Evolutionary conservation across 2,888 invertebrate genomes (phyloP).

Genomic region (Andrena chrysosceles): DNA sequence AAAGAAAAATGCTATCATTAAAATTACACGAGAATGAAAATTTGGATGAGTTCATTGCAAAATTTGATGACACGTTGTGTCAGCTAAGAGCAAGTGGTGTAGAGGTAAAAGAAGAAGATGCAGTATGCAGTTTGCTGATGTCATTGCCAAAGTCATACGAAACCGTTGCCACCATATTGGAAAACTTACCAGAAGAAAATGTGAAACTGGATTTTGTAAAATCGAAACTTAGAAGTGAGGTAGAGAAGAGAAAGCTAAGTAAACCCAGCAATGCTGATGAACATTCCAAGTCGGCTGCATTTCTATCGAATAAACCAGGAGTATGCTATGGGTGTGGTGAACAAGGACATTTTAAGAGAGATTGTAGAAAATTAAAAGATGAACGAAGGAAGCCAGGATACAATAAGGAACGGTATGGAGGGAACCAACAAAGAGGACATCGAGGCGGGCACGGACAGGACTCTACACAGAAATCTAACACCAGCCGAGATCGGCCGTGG

Average conservation of each 20-base stretch:
- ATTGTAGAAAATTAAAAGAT: not conserved
- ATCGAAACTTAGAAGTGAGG: not conserved
- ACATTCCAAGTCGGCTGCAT: not conserved
- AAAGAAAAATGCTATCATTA: not conserved
- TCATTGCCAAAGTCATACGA: conserved; percentile 28
- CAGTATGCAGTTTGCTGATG: conserved; percentile 1
- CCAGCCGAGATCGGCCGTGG: not conserved
- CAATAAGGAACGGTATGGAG: no score
- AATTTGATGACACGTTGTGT: conserved; percentile 1
- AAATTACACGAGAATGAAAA: conserved; percentile 6
- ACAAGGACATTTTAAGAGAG: conserved; percentile 1
- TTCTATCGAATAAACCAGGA: not conserved
- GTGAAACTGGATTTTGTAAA: conserved; percentile 2
- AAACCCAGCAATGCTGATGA: no score
- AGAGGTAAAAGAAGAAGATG: conserved; percentile 12
- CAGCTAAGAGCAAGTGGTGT: conserved; percentile 9
- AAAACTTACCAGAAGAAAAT: not conserved
- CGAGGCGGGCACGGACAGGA: not conserved
- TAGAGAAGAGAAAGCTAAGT: conserved; percentile 1
- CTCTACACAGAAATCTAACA: not conserved
- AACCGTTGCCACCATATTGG: conserved; percentile 1
- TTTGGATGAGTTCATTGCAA: not conserved
- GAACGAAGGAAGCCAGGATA: no score
- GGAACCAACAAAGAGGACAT: not conserved
- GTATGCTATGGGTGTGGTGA: conserved; percentile 11